Percentiles rank a stretch among this genome's conserved stretches.
phyloP scores from a whole-genome alignment of 2,113 vertebrate species.

The Garra rufa region DNA sequence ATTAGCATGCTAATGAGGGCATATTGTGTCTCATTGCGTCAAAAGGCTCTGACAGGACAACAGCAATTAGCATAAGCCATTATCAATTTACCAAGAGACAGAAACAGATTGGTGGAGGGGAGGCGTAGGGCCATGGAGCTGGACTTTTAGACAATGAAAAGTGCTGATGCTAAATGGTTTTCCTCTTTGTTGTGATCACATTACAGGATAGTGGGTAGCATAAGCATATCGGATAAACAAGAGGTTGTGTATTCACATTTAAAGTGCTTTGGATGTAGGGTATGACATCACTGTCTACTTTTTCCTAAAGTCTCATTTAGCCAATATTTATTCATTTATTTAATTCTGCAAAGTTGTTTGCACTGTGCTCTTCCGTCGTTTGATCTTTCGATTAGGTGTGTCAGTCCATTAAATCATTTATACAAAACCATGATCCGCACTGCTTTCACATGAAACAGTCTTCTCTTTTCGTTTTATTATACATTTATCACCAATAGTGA shows the following conservation, averaged over 20 bases:
- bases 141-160: slow-evolving; percentile 24
- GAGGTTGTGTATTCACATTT: not conserved
- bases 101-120: not conserved
- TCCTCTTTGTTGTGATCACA: slow-evolving; percentile 21
- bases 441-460: no score
- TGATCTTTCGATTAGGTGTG: no score
- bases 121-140: not conserved
- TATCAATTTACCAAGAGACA: slow-evolving; percentile 12
- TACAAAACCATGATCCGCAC: no score
- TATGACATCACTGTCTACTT: not conserved
- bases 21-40: slow-evolving; percentile 38
- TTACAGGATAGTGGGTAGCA: not conserved
- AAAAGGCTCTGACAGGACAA: slow-evolving; percentile 20
- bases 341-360: no score
- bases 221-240: slow-evolving; percentile 7
- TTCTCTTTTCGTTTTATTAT: no score
- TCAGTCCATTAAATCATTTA: no score
- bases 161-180: not conserved
- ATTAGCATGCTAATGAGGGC: slow-evolving; percentile 59
- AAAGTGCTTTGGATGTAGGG: not conserved
- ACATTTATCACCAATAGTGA: no score
- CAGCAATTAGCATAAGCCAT: slow-evolving; percentile 28
- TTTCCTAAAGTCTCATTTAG: not conserved
- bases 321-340: not conserved
- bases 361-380: no score